These are phyloP conservation scores for Malurus leucopterus DNA, from an alignment of 2,797 vertebrate genomes.

Conservation along the genomic window DNA sequence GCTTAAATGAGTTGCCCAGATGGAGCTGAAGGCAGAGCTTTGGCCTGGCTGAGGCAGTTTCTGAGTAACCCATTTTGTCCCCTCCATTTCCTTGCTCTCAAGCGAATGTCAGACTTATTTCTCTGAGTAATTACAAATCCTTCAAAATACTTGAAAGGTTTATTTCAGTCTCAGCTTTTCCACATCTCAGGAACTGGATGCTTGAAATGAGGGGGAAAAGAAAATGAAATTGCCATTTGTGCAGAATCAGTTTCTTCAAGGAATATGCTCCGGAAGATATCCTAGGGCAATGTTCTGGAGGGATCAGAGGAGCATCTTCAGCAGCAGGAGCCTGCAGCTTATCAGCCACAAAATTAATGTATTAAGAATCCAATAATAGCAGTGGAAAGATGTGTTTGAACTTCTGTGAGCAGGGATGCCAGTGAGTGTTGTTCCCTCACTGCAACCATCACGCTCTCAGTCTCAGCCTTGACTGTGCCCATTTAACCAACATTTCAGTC, in stretches of 20 bases:
- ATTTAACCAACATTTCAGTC: not conserved
- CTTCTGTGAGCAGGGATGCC: not conserved
- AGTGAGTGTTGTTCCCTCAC: not conserved
- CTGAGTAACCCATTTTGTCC: not conserved
- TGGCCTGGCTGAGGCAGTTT: not conserved
- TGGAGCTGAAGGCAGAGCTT: not conserved
- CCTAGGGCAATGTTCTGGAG: not conserved
- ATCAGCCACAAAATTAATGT: not conserved
- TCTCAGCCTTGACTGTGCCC: not conserved
- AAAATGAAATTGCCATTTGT: not conserved
- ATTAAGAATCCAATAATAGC: not conserved
- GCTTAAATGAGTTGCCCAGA: constrained; percentile 25
- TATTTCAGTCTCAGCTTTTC: constrained; percentile 24
- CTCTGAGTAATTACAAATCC: constrained; percentile 7
- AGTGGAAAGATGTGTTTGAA: not conserved
- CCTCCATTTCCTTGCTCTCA: not conserved
- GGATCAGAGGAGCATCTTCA: not conserved
- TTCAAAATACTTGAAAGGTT: not conserved
- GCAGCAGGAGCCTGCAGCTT: not conserved
- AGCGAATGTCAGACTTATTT: not conserved
- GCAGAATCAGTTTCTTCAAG: not conserved
- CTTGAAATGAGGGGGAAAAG: not conserved
- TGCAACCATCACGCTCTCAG: rapidly evolving
- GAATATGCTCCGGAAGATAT: not conserved
- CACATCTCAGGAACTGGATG: not conserved